Evolutionary conservation across 2,113 vertebrate species (phyloP).

Genomic region (Globicephala melas): DNA sequence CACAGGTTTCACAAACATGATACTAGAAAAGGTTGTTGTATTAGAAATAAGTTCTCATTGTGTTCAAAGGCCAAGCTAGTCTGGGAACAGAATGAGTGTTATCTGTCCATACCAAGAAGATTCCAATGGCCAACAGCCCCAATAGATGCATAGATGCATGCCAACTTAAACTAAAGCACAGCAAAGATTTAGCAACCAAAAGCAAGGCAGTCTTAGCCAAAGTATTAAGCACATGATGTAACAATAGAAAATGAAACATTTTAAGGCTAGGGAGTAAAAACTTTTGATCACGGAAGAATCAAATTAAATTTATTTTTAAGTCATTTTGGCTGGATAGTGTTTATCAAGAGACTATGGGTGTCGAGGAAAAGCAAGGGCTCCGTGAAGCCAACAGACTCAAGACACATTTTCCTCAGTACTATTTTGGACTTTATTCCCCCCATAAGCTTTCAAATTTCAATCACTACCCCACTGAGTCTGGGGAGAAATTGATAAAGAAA

Average conservation of each 20-base stretch:
- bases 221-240: not conserved
- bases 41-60: not conserved
- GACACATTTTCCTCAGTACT: conserved; percentile 71
- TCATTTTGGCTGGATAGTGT: not conserved
- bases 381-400: conserved; percentile 38
- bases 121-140: not conserved
- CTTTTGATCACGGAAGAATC: conserved; percentile 24
- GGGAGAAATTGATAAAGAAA: conserved; percentile 80
- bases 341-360: conserved; percentile 7
- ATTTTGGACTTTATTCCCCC: conserved; percentile 73
- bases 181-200: not conserved
- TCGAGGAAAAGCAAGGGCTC: not conserved
- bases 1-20: not conserved
- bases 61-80: not conserved
- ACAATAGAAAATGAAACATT: conserved; percentile 1
- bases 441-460: conserved; percentile 75
- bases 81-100: not conserved
- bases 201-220: not conserved
- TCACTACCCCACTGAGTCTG: conserved; percentile 77
- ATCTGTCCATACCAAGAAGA: not conserved
- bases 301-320: conserved; percentile 48
- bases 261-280: not conserved
- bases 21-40: not conserved
- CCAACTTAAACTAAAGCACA: not conserved
- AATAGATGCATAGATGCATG: not conserved